Evolutionary conservation across 1,140 invertebrate genomes (phyloP).

Genomic region (Pteromalus puparum): DNA sequence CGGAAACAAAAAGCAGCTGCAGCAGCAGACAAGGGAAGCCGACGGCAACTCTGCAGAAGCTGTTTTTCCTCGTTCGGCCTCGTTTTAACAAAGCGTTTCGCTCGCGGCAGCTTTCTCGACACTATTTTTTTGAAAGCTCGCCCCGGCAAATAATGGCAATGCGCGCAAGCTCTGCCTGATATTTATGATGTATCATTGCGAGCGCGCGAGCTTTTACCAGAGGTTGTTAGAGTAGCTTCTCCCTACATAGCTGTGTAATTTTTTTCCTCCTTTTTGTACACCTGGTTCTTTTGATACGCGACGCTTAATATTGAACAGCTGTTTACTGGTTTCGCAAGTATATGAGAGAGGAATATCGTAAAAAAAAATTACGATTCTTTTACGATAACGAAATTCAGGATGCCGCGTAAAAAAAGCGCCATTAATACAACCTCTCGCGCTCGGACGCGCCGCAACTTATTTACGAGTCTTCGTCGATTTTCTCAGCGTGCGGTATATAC

Average conservation of each 20-base stretch:
- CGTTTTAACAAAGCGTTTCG: conserved; percentile 23
- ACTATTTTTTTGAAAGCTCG: not conserved
- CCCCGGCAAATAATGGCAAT: not conserved
- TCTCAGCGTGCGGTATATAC: no score
- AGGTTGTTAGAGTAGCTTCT: not conserved
- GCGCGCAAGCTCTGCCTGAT: not conserved
- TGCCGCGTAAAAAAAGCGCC: not conserved
- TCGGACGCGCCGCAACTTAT: not conserved
- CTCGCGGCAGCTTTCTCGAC: conserved; percentile 9
- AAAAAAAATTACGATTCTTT: not conserved
- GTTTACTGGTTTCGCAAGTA: not conserved
- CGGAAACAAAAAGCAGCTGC: conserved; percentile 8
- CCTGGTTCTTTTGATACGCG: not conserved
- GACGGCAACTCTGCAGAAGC: not conserved
- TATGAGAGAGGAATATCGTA: not conserved
- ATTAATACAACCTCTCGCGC: not conserved
- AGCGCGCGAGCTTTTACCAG: not conserved
- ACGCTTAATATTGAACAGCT: not conserved
- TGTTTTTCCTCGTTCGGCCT: conserved; percentile 38
- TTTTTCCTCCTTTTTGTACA: not conserved
- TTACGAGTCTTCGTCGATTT: not conserved
- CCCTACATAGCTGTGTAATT: not conserved
- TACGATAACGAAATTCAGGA: not conserved
- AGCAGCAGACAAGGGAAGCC: not conserved
- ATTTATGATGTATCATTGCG: conserved; percentile 8